A percentile compares a stretch with the other conserved stretches of the same genome.
These are phyloP conservation scores for Phocides pigmalion DNA, from an alignment of 1,140 invertebrate species.

Conservation along the genomic window DNA sequence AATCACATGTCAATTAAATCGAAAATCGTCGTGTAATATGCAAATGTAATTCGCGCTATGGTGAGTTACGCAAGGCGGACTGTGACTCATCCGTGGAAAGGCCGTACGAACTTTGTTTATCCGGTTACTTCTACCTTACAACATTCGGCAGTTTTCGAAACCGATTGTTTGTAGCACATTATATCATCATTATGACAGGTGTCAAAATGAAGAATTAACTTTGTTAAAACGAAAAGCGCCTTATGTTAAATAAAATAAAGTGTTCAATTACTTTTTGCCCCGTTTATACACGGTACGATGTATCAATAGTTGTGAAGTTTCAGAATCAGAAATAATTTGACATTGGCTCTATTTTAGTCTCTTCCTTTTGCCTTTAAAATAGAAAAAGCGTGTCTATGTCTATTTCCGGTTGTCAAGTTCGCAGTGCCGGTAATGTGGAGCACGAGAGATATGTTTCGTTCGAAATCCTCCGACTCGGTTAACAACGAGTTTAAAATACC, in stretches of 20 bases:
- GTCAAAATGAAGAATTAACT: constrained; percentile 4
- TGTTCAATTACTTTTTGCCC: too few relatives aligned
- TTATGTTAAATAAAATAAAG: not conserved
- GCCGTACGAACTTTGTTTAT: constrained; percentile 47
- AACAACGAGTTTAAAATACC: constrained; percentile 26
- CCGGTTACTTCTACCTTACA: constrained; percentile 34
- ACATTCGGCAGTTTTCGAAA: constrained; percentile 25
- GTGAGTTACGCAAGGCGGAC: constrained; percentile 40
- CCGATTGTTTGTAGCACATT: constrained; percentile 17
- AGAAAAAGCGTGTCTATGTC: not conserved
- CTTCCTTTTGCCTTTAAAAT: too few relatives aligned
- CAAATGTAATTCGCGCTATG: constrained; percentile 39
- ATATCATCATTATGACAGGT: constrained; percentile 20
- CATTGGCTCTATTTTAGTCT: too few relatives aligned
- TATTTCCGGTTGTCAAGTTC: constrained; percentile 19
- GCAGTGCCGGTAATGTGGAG: constrained; percentile 3
- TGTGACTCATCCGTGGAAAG: constrained; percentile 42
- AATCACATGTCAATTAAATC: not conserved
- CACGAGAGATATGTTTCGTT: constrained; percentile 15
- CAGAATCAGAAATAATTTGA: not conserved
- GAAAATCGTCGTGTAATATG: constrained; percentile 31
- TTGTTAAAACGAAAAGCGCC: not conserved
- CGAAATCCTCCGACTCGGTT: constrained; percentile 7
- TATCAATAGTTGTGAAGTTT: too few relatives aligned
- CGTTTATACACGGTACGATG: too few relatives aligned